These are phyloP conservation scores for Motacilla tschutschensis DNA, from an alignment of 2,113 vertebrate genomes.

Conservation along the genomic window DNA sequence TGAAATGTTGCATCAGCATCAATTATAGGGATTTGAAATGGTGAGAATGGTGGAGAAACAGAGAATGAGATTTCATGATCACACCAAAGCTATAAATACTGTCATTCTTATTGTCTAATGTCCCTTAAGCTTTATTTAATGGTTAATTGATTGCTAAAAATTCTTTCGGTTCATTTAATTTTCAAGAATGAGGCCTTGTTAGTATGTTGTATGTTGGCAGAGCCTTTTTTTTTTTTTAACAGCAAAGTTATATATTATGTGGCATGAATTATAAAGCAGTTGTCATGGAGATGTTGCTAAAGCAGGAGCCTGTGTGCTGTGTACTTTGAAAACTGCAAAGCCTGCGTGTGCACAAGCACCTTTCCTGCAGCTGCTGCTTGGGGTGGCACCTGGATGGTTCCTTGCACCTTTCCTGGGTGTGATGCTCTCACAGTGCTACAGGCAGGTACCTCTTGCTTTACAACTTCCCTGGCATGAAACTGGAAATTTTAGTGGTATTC, in stretches of 20 bases:
- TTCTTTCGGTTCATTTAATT: slow-evolving; percentile 42
- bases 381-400: not conserved
- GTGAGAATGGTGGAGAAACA: not conserved
- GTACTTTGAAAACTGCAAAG: not conserved
- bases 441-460: not conserved
- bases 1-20: slow-evolving; percentile 18
- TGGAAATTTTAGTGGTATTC: not conserved
- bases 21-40: slow-evolving; percentile 36
- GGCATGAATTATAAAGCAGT: slow-evolving; percentile 51
- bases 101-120: not conserved
- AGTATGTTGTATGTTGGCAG: not conserved
- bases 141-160: slow-evolving; percentile 32
- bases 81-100: slow-evolving; percentile 34
- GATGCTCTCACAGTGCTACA: not conserved
- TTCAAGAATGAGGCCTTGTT: slow-evolving; percentile 1
- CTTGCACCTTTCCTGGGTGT: not conserved
- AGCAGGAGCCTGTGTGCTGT: not conserved
- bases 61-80: slow-evolving; percentile 36
- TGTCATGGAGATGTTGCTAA: slow-evolving; percentile 59
- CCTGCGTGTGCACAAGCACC: not conserved
- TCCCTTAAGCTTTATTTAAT: slow-evolving; percentile 43
- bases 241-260: slow-evolving; percentile 31
- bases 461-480: too few relatives aligned
- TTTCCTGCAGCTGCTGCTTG: not conserved
- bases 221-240: not conserved